Conservation (phyloP, 2,113 vertebrate genomes). For the Odocoileus hemionus region DNA sequence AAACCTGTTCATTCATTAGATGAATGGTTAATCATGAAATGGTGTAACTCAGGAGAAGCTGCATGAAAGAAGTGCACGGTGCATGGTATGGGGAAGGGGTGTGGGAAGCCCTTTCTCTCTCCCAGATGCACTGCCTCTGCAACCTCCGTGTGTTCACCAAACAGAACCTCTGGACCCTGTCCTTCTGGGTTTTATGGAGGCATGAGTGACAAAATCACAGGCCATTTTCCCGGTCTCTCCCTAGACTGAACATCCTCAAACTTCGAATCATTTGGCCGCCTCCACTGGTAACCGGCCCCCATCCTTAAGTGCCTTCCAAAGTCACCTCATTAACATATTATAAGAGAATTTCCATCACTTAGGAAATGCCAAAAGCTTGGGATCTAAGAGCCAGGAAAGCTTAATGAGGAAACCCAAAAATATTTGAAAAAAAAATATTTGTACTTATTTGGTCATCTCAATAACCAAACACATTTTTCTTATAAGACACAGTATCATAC, state of each 20-base stretch:
- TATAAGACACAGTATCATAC: too few relatives aligned
- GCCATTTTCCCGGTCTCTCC: not conserved
- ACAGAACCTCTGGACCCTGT: not conserved
- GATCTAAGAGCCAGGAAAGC: not conserved
- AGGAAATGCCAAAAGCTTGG: not conserved
- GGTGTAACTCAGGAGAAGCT: not conserved
- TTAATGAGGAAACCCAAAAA: too few relatives aligned
- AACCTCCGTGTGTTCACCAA: not conserved
- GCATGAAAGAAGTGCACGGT: not conserved
- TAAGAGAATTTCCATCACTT: not conserved
- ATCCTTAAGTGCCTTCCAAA: not conserved
- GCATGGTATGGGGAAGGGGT: not conserved
- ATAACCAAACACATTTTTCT: not conserved
- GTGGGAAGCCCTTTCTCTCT: not conserved
- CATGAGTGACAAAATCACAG: not conserved
- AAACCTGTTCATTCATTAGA: not conserved
- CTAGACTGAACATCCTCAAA: not conserved
- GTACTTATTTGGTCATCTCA: not conserved
- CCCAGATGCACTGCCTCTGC: accelerated
- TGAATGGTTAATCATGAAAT: not conserved
- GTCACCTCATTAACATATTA: not conserved
- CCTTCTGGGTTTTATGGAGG: not conserved
- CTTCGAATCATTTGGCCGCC: not conserved
- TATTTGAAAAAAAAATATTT: not conserved
- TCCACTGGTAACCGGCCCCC: not conserved